Evolutionary conservation across 1,140 invertebrate species (phyloP).

Genomic region (Pseudomyrmex cubaensis): DNA sequence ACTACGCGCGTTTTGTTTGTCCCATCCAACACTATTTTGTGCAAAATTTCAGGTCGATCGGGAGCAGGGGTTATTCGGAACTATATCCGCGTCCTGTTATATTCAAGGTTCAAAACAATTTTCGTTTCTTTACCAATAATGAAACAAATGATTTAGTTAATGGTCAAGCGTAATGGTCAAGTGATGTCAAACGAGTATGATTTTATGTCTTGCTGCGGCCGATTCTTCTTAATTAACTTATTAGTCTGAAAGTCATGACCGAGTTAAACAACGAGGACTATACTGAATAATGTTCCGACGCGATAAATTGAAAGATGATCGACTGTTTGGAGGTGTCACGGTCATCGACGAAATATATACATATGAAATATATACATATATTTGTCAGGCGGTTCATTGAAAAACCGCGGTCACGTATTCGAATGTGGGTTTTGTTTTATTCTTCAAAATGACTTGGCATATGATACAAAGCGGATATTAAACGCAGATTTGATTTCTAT

Average conservation of each 20-base stretch:
- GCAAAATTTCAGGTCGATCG: too few species aligned
- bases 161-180: slow-evolving; percentile 18
- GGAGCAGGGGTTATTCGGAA: too few species aligned
- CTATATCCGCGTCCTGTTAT: neutral
- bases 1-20: too few species aligned
- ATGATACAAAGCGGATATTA: slow-evolving; percentile 33
- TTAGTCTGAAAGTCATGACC: slow-evolving; percentile 33
- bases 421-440: slow-evolving; percentile 30
- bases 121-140: neutral
- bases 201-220: neutral
- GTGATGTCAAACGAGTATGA: neutral
- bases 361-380: slow-evolving; percentile 29
- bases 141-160: neutral
- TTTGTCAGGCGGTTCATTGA: slow-evolving; percentile 28
- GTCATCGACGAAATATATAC: slow-evolving; percentile 24
- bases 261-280: slow-evolving; percentile 19
- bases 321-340: slow-evolving; percentile 19
- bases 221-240: slow-evolving; percentile 31
- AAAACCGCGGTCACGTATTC: slow-evolving; percentile 52
- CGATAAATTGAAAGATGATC: slow-evolving; percentile 50
- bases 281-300: neutral
- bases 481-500: slow-evolving; percentile 53
- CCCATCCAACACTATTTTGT: too few species aligned
- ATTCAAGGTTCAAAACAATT: neutral
- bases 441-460: neutral